These are phyloP conservation scores for Oedothorax gibbosus DNA, from an alignment of 1,140 invertebrate genomes.

Conservation along the genomic window DNA sequence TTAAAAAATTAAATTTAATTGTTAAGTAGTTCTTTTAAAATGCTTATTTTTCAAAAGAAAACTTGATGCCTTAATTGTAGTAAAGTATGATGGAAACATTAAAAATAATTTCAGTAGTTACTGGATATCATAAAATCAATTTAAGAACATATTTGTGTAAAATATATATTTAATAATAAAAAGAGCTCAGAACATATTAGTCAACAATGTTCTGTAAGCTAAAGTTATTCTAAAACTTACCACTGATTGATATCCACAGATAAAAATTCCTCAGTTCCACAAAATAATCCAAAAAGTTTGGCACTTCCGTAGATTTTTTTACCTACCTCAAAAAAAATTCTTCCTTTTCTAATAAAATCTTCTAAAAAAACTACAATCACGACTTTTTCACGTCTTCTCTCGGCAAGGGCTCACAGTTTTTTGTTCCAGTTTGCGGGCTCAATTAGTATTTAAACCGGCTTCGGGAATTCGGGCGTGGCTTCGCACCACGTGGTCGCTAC, in stretches of 20 bases:
- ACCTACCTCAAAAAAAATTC: constrained; percentile 36
- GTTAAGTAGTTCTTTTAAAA: background rate
- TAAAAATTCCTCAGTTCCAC: constrained; percentile 15
- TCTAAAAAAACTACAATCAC: constrained; percentile 25
- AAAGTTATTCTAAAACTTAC: constrained; percentile 54
- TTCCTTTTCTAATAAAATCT: constrained; percentile 15
- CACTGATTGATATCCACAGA: constrained; percentile 43
- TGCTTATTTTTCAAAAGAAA: background rate
- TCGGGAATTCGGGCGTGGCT: constrained; percentile 52
- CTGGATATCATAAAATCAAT: constrained; percentile 11
- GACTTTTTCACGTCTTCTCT: constrained; percentile 21
- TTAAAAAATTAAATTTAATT: background rate
- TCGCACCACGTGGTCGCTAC: constrained; percentile 27
- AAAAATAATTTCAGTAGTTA: background rate
- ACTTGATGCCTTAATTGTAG: background rate
- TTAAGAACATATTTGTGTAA: background rate
- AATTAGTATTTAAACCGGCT: constrained; percentile 56
- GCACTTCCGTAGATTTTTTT: constrained; percentile 9
- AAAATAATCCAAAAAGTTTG: constrained; percentile 8
- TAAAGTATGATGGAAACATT: background rate
- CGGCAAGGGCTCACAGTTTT: constrained; percentile 43
- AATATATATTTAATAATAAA: constrained; percentile 13
- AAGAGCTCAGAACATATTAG: constrained; percentile 51
- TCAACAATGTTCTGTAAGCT: constrained; percentile 57
- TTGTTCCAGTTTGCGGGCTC: constrained; percentile 35